These are phyloP conservation scores for Acrobasis repandana DNA, from an alignment of 2,888 invertebrate genomes.

Conservation along the genomic window DNA sequence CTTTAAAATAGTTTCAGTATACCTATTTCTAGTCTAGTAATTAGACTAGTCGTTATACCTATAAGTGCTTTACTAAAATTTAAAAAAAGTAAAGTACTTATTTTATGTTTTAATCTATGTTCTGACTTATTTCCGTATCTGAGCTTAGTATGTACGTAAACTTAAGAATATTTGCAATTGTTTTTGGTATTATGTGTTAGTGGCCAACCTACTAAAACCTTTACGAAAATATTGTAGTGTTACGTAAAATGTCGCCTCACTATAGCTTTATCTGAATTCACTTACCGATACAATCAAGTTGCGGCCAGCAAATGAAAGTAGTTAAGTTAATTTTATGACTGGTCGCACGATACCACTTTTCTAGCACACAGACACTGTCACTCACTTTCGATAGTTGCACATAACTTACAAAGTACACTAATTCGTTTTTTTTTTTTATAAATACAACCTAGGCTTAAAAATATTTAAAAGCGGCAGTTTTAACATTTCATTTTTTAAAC, in stretches of 20 bases:
- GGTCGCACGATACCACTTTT: slow-evolving; percentile 22
- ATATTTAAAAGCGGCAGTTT: slow-evolving; percentile 35
- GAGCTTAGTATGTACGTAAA: too few species aligned
- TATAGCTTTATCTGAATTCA: slow-evolving; percentile 4
- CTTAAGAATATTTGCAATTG: too few species aligned
- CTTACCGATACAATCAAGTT: slow-evolving; percentile 11
- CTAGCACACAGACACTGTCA: slow-evolving; percentile 12
- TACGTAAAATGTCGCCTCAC: neutral
- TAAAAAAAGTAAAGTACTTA: too few species aligned
- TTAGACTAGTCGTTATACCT: too few species aligned
- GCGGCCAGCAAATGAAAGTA: slow-evolving; percentile 14
- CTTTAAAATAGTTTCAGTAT: too few species aligned
- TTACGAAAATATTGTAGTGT: neutral
- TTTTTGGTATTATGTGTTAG: too few species aligned
- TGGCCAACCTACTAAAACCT: neutral
- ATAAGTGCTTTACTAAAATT: too few species aligned
- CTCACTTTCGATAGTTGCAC: slow-evolving; percentile 11
- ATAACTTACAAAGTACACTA: neutral
- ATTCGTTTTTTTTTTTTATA: neutral
- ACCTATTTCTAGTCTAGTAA: too few species aligned
- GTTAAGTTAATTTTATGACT: slow-evolving; percentile 8
- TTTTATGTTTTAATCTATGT: too few species aligned
- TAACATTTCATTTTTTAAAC: slow-evolving; percentile 48
- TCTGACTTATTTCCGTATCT: too few species aligned
- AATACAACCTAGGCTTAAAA: neutral